Percentiles rank a stretch among this genome's conserved stretches.
These are phyloP conservation scores for Hafferia zeledoni DNA, from an alignment of 2,797 vertebrate genomes.

Conservation along the genomic window DNA sequence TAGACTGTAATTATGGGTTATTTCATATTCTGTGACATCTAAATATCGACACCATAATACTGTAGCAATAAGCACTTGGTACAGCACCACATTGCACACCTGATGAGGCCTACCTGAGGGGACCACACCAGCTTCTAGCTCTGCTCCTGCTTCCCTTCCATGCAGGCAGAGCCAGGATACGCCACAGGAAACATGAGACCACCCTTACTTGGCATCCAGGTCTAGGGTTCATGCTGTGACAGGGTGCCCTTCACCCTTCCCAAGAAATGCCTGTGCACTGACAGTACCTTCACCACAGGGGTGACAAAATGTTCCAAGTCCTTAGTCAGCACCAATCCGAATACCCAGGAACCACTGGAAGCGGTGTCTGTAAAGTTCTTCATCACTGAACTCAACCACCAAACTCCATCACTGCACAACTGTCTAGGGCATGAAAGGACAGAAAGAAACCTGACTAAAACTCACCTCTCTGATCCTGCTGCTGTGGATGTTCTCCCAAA, in stretches of 20 bases:
- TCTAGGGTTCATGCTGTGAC: rapidly evolving
- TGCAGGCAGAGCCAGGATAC: rapidly evolving
- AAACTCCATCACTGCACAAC: background rate
- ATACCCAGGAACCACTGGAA: background rate
- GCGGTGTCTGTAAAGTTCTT: background rate
- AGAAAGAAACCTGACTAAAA: background rate
- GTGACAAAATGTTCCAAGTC: background rate
- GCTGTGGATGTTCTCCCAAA: background rate
- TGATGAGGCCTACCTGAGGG: background rate
- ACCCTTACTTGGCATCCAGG: rapidly evolving
- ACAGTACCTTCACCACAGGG: background rate
- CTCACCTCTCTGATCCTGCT: background rate
- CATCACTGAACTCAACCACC: background rate
- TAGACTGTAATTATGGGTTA: background rate
- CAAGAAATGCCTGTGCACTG: background rate
- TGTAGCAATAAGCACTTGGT: background rate
- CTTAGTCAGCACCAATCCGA: background rate
- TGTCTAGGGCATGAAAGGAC: background rate
- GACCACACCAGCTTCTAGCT: background rate
- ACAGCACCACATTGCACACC: background rate
- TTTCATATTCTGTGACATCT: constrained; percentile 11
- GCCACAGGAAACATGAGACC: background rate
- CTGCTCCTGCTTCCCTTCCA: background rate
- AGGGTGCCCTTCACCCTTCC: background rate
- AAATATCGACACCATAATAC: background rate